Percentiles rank a stretch among this genome's conserved stretches.
These are phyloP conservation scores for Sitobion miscanthi DNA, from an alignment of 1,140 invertebrate genomes.

Conservation along the genomic window DNA sequence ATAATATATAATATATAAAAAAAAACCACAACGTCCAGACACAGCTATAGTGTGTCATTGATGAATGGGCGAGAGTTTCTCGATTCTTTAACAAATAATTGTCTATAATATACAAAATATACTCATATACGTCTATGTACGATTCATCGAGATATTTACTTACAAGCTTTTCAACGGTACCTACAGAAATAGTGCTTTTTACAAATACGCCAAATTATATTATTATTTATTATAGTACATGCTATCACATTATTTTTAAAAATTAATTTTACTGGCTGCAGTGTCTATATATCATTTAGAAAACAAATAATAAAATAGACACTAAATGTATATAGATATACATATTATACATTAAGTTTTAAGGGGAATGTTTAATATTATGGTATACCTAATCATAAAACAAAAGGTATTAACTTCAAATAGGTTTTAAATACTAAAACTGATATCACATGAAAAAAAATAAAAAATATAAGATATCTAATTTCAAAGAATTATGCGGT, in stretches of 20 bases:
- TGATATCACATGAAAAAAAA: background rate
- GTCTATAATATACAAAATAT: background rate
- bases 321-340: background rate
- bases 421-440: background rate
- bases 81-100: background rate
- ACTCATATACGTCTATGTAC: background rate
- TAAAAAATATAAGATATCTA: background rate
- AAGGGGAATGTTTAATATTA: background rate
- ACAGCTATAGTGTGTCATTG: background rate
- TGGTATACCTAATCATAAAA: background rate
- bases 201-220: background rate
- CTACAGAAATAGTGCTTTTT: background rate
- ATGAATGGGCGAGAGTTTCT: background rate
- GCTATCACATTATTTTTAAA: background rate
- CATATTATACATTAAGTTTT: background rate
- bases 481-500: background rate
- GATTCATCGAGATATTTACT: background rate
- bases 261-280: background rate
- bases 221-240: background rate
- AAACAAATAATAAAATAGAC: background rate
- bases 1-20: background rate
- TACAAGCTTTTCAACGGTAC: background rate
- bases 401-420: background rate
- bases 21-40: conserved; percentile 2
- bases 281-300: background rate